These are phyloP conservation scores for Oconnorella tubifera DNA, from an alignment of 2,888 invertebrate genomes.

Conservation along the genomic window DNA sequence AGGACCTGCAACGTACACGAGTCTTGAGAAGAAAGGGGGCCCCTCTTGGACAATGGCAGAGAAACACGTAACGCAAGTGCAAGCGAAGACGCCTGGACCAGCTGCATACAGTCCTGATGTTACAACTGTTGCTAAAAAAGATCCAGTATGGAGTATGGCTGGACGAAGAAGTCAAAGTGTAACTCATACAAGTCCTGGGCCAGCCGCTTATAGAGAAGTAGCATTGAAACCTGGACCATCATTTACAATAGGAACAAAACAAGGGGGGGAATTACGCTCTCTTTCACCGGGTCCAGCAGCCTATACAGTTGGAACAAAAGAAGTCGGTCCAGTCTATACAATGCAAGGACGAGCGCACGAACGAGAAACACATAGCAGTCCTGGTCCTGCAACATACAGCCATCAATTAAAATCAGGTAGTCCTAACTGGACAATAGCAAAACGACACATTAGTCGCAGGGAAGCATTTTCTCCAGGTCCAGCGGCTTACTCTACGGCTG, in stretches of 20 bases:
- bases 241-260: slow-evolving; percentile 1
- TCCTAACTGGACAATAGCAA: slow-evolving; percentile 1
- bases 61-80: not conserved
- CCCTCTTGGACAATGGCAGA: slow-evolving; percentile 8
- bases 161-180: too few relatives aligned
- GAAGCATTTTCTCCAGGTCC: slow-evolving; percentile 4
- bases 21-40: not conserved
- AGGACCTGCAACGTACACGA: not conserved
- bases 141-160: slow-evolving; percentile 1
- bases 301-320: not conserved
- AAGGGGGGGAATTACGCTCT: not conserved
- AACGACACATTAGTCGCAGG: not conserved
- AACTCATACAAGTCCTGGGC: not conserved
- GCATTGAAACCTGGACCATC: slow-evolving; percentile 1
- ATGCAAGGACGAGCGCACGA: not conserved
- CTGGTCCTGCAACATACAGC: not conserved
- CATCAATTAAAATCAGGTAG: not conserved
- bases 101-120: slow-evolving; percentile 12
- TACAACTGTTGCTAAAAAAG: slow-evolving; percentile 9
- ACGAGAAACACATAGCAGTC: not conserved
- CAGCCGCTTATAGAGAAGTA: not conserved
- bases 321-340: not conserved
- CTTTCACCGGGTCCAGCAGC: slow-evolving; percentile 12
- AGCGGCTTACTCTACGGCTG: not conserved
- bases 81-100: slow-evolving; percentile 8